Conservation (phyloP, 1,140 invertebrate species). For the Euura lappo region DNA sequence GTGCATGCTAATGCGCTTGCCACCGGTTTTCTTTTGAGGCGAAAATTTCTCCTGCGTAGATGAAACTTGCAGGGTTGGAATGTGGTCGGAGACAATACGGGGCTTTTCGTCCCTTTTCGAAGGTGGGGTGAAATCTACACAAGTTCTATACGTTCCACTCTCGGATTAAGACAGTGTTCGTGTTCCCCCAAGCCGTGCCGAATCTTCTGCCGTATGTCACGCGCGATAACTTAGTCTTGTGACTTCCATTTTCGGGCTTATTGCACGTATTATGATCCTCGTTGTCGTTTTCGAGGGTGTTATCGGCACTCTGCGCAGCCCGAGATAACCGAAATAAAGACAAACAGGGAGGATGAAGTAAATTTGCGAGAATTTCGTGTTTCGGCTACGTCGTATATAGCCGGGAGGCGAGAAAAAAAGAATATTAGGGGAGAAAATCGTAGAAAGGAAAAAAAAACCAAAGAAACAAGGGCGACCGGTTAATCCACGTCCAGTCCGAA, state of each 20-base stretch:
- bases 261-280: not conserved
- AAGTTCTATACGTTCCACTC: too few species aligned
- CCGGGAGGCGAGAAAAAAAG: not conserved
- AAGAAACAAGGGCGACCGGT: not conserved
- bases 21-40: conserved; percentile 20
- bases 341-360: not conserved
- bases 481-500: not conserved
- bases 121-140: too few species aligned
- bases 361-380: too few species aligned
- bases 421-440: not conserved
- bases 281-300: not conserved
- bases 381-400: not conserved
- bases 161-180: too few species aligned
- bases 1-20: conserved; percentile 26
- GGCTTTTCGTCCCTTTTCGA: not conserved
- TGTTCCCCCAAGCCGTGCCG: too few species aligned
- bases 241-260: not conserved
- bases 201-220: too few species aligned
- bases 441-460: not conserved
- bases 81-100: conserved; percentile 17
- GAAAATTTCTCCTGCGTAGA: not conserved
- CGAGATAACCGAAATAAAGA: not conserved
- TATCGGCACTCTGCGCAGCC: not conserved
- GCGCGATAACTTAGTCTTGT: too few species aligned
- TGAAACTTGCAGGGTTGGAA: not conserved